Percentiles rank a stretch among this genome's conserved stretches.
Conservation (phyloP, 2,888 invertebrate genomes). For the Sycophila texana region DNA sequence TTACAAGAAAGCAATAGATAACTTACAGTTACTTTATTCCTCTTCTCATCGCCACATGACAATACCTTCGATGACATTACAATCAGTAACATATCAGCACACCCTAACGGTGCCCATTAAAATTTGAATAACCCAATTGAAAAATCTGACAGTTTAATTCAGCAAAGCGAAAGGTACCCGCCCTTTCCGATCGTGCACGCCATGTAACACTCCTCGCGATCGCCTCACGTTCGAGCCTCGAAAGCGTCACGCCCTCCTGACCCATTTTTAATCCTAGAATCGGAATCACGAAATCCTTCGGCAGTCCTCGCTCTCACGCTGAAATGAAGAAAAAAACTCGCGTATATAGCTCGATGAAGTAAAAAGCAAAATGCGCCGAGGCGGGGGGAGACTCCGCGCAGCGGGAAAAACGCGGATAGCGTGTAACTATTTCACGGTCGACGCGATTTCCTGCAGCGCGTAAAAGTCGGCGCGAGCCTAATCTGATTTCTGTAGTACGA, state of each 20-base stretch:
- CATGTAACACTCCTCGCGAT: background rate
- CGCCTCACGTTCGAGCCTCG: slow-evolving; percentile 6
- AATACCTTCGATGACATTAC: too few relatives aligned
- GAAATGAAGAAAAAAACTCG: background rate
- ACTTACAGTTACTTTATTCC: too few relatives aligned
- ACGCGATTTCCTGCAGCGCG: background rate
- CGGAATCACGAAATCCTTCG: slow-evolving; percentile 5
- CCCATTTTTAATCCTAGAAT: slow-evolving; percentile 2
- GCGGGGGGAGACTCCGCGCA: slow-evolving; percentile 8
- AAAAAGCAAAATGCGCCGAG: slow-evolving; percentile 4
- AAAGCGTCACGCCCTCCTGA: slow-evolving; percentile 8
- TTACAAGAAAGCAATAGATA: too few relatives aligned
- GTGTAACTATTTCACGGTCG: too few relatives aligned
- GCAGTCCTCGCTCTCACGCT: too few relatives aligned
- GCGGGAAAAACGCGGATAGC: background rate
- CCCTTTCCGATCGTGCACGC: slow-evolving; percentile 1
- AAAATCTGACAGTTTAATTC: too few relatives aligned
- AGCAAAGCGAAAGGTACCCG: background rate
- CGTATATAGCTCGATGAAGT: background rate
- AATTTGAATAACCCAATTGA: too few relatives aligned
- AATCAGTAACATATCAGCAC: too few relatives aligned
- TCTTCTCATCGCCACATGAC: too few relatives aligned
- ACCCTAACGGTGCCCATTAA: too few relatives aligned
- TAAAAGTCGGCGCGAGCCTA: slow-evolving; percentile 9
- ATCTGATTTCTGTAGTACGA: too few relatives aligned